Evolutionary conservation across 2,888 invertebrate genomes (phyloP), one percentile per base, ranked within the genome.

Genomic region (Stenoptilia bipunctidactyla): DNA sequence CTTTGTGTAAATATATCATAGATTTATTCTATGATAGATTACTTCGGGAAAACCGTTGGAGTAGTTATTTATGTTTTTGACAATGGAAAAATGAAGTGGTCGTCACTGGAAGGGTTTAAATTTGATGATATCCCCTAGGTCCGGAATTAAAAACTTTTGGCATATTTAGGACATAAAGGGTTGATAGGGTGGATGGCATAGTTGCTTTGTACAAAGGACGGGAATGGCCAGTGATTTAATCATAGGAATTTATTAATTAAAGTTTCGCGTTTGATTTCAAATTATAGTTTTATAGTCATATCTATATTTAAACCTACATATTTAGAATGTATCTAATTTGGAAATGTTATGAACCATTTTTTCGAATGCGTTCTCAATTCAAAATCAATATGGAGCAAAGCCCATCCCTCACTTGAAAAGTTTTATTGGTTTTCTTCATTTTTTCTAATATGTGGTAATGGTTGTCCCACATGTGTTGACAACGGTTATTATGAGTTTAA

Each of bases 381-480:
- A 52, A 60, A 68, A 72, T 71, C 67, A 74, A 75, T 71, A 79
- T 76, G 74, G 73, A 75, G 75, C 47, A 63, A 48, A n/a, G n/a
- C 56, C 60, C 55, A 52, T 52, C 58, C 52, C 58, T 58, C 57
- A 50, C 45, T 5, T 20, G 20, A 46, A 43, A 40, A 47, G 50
- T 70, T 80, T 83, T 79, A 80, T 82, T 80, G 82, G 82, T 83
- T 77, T 74, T 73, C 67, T 65, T 45, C 66, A 69, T 75, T 82
- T 83, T 82, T 80, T 79, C 79, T 83, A 83, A 83, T 83, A 83
- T 79, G 82, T 76, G 82, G 77, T 83, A 83, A 83, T 83, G 80
- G 79, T 65, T 67, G 67, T 56, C 66, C 65, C 83, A 82, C 80
- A 82, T 79, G 80, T 83, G 83, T 65, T 66, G 80, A 65, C 73